Evolutionary conservation across 2,113 vertebrate genomes (phyloP), one percentile per base, ranked within the genome.

Genomic region (Periophthalmus modestus): DNA sequence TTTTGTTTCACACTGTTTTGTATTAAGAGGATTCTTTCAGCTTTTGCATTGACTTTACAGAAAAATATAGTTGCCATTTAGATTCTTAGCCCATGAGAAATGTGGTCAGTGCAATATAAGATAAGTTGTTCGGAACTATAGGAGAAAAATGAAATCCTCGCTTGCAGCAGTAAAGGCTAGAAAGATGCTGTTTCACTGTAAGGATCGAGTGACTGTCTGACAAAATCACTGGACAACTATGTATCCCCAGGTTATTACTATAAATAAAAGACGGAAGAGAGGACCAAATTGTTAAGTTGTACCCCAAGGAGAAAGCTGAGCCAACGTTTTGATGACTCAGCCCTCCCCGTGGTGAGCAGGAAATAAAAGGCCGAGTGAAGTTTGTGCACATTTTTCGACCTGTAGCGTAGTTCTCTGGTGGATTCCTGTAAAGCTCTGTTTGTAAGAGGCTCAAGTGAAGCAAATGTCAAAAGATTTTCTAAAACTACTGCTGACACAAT

Each of bases 131-230:
- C 15, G 1, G 5, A 52, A 52, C 55, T 69, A 72, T 71, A 9
- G 39, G 78, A 69, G 75, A 77, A 68, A 46, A 21, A 15, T 89
- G 85, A 65, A 90, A 86, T 85, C 82, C 85, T 82, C 89, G 74
- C 82, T 86, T 67, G 81, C 52, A 72, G 71, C 81, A 73, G 43
- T 18, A 28, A 18, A 54, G 16, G 73, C 82, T 21, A 34, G 33
- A 75, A 19, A 69, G 82, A 80, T 84, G 80, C 65, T 63, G 83
- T 90, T 89, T 80, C 78, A 77, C 28, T 66, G 50, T 57, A 43
- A 71, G 78, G 63, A 85, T 82, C 77, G 23, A 59, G 80, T 85
- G 71, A 72, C 58, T 34, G 65, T 24, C 74, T 23, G 59, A 75
- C 34, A 85, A 68, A 71, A 87, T 39, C 47, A 66, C 62, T 62